Evolutionary conservation across 2,888 invertebrate genomes (phyloP).

Genomic region (Digitonthophagus gazella): DNA sequence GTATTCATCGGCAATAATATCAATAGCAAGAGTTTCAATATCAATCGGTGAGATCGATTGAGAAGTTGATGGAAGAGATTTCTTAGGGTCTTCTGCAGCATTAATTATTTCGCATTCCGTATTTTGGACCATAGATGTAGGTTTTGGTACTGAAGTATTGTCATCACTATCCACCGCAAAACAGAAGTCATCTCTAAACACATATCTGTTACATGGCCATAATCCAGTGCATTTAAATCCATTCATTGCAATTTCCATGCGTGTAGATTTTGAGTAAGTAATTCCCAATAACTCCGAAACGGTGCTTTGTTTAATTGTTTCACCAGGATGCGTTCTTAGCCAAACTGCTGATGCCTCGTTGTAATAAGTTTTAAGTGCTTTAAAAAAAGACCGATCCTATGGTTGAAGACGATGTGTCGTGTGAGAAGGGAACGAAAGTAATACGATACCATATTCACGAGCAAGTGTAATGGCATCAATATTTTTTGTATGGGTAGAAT

Average conservation of each 20-base stretch:
- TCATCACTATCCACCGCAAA: too few species aligned
- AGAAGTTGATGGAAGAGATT: too few species aligned
- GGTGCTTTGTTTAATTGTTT: slow-evolving; percentile 30
- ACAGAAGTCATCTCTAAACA: slow-evolving; percentile 13
- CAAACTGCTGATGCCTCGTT: slow-evolving; percentile 29
- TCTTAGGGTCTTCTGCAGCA: too few species aligned
- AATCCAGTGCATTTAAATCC: slow-evolving; percentile 24
- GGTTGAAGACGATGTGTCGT: slow-evolving; percentile 36
- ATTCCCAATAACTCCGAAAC: slow-evolving; percentile 28
- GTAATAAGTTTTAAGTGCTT: slow-evolving; percentile 32
- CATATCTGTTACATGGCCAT: slow-evolving; percentile 15
- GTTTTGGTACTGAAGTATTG: too few species aligned
- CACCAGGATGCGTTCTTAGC: slow-evolving; percentile 30
- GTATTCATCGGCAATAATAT: too few species aligned
- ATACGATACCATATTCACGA: slow-evolving; percentile 31
- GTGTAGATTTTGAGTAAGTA: slow-evolving; percentile 31
- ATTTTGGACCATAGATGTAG: too few species aligned
- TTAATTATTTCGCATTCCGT: too few species aligned
- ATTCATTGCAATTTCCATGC: slow-evolving; percentile 26
- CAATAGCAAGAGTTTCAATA: too few species aligned
- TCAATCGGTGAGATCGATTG: too few species aligned
- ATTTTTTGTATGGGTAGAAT: slow-evolving; percentile 30
- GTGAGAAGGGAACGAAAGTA: slow-evolving; percentile 34
- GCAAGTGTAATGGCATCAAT: slow-evolving; percentile 32
- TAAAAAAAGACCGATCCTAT: slow-evolving; percentile 37